These are phyloP conservation scores for Euthynnus affinis DNA, from an alignment of 2,797 vertebrate species.

Conservation along the genomic window DNA sequence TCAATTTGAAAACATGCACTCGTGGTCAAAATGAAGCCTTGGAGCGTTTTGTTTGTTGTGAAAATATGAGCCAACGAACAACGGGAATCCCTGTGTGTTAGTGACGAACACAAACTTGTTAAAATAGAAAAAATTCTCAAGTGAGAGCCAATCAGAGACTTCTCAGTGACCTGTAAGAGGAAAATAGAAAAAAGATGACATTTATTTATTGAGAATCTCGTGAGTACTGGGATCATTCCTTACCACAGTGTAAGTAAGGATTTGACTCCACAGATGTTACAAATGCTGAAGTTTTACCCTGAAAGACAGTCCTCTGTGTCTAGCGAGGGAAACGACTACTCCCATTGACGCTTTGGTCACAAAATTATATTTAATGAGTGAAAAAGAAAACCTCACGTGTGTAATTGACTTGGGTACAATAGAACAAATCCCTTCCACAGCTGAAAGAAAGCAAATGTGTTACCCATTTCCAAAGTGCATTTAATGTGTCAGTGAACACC, in stretches of 20 bases:
- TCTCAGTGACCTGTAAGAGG: not conserved
- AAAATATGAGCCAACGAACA: not conserved
- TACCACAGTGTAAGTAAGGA: conserved; percentile 9
- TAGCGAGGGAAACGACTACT: not conserved
- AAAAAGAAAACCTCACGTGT: not conserved
- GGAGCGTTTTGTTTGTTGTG: not conserved
- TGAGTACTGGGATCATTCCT: conserved; percentile 15
- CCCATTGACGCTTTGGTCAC: conserved; percentile 6
- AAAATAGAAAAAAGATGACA: not conserved
- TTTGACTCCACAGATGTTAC: not conserved
- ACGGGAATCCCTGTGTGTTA: not conserved
- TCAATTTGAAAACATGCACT: conserved; percentile 2
- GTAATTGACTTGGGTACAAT: not conserved
- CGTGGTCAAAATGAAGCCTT: conserved; percentile 11
- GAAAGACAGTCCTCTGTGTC: not conserved
- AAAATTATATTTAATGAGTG: not conserved
- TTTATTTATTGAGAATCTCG: conserved; percentile 6
- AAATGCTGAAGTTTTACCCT: not conserved
- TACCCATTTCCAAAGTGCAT: not conserved
- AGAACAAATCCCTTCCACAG: conserved; percentile 12
- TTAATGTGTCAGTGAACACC: not conserved
- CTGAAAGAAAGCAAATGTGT: not conserved
- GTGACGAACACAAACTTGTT: not conserved
- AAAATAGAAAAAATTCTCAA: not conserved
- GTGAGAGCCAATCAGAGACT: not conserved